Evolutionary conservation across 2,888 invertebrate genomes (phyloP).

Genomic region (Sinotaia quadrata): DNA sequence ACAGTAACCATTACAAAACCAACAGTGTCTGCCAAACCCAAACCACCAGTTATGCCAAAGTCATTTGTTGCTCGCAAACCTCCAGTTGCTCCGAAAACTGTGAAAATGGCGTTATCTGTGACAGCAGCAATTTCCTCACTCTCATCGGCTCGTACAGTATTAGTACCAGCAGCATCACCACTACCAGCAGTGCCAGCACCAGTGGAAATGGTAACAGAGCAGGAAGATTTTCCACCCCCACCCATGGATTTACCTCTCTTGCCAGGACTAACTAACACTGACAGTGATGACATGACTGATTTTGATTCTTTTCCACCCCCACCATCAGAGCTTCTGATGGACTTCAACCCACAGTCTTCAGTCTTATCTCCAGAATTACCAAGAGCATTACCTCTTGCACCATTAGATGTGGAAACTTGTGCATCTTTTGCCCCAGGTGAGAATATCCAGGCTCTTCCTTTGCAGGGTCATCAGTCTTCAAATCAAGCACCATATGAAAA

Average conservation of each 20-base stretch:
- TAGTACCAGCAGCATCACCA: background rate
- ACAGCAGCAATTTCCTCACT: background rate
- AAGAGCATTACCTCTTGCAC: slow-evolving; percentile 11
- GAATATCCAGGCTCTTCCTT: too few species aligned
- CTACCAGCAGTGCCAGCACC: background rate
- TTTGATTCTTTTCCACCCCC: slow-evolving; percentile 22
- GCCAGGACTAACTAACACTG: background rate
- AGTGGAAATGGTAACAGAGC: background rate
- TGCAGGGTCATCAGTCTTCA: too few species aligned
- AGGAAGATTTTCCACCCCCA: slow-evolving; percentile 23
- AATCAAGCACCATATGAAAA: too few species aligned
- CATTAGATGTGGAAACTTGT: background rate
- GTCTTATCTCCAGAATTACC: slow-evolving; percentile 18
- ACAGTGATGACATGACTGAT: slow-evolving; percentile 2
- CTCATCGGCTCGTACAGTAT: background rate
- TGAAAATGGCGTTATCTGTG: background rate
- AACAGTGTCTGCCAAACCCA: slow-evolving; percentile 23
- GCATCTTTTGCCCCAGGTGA: too few species aligned
- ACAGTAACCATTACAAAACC: slow-evolving; percentile 27
- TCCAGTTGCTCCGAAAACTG: slow-evolving; percentile 23
- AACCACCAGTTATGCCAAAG: slow-evolving; percentile 28
- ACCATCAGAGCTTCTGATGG: slow-evolving; percentile 22
- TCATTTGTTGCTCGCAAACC: slow-evolving; percentile 5
- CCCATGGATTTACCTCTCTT: slow-evolving; percentile 2
- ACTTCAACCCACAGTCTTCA: slow-evolving; percentile 15